These are phyloP conservation scores for Glaucopsyche alexis DNA, from an alignment of 2,888 invertebrate species.

Conservation along the genomic window DNA sequence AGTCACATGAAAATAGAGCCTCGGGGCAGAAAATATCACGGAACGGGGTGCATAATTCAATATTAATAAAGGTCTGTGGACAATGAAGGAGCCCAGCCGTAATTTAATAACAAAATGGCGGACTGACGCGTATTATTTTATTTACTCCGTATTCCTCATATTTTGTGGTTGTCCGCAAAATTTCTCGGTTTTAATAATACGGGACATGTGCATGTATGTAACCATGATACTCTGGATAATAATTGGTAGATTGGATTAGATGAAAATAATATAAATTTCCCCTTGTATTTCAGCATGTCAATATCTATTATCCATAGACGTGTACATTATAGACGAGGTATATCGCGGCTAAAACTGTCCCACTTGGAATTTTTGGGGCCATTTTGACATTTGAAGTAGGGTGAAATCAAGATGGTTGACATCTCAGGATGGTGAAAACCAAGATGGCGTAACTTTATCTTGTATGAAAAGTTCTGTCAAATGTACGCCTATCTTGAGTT, in stretches of 20 bases:
- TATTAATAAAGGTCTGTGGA: constrained; percentile 42
- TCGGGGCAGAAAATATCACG: constrained; percentile 11
- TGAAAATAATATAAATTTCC: neutral
- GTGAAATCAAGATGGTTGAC: too few relatives aligned
- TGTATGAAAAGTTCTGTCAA: too few relatives aligned
- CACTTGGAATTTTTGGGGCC: too few relatives aligned
- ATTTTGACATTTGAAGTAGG: too few relatives aligned
- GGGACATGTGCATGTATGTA: neutral
- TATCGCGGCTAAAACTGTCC: too few relatives aligned
- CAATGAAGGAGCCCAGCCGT: constrained; percentile 39
- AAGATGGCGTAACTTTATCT: too few relatives aligned
- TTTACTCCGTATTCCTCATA: constrained; percentile 8
- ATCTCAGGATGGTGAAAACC: too few relatives aligned
- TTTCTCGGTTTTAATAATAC: neutral
- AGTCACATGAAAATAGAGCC: constrained; percentile 6
- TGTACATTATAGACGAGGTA: too few relatives aligned
- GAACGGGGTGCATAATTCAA: constrained; percentile 52
- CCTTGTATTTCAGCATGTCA: too few relatives aligned
- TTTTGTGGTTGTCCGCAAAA: constrained; percentile 8
- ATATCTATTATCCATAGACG: too few relatives aligned
- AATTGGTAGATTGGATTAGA: neutral
- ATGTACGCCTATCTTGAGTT: too few relatives aligned
- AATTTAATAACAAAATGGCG: constrained; percentile 32
- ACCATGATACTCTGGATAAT: neutral
- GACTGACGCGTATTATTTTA: constrained; percentile 23